Base-by-base conservation (phyloP, 2,888 invertebrate genomes). In the Zhuqinia jingwanae region DNA sequence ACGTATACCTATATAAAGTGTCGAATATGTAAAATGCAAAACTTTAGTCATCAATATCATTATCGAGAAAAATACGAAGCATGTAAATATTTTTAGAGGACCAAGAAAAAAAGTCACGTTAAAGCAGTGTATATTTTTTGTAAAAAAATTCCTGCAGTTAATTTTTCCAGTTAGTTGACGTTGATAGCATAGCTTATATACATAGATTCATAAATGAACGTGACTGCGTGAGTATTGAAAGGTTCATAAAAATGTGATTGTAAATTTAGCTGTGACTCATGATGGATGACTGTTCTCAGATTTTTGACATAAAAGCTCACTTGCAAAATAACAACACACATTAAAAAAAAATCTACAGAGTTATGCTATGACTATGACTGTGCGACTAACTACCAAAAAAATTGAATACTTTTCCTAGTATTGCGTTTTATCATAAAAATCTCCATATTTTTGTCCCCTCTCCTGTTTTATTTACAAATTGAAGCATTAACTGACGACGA, bases 261-360 rank as follows among this genome's bases (percentile, higher is more conserved):
- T 25, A 65, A 81, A 70, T 70, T 45, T 56, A 45, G 80, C 68
- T 42, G 45, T 81, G 80, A 68, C 30, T 81, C 70, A 70, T 81
- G 80, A 81, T 81, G 70, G 70, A 81, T 81, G 80, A 56, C 30
- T 53, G 11, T 42, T 68, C 36, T 27, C 42, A 36, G 58, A 22
- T 22, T 53, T 80, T 80, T 65, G 68, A 68, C 68, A 50, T 58
- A 22, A 45, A 56, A 76, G 76, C 42, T 76, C 60, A 65, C 17
- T 78, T 63, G 78, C 47, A 78, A 68, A 68, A 68, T 45, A 68
- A 68, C 45, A 68, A 68, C 45, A 68, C 27, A 45, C 42, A 68
- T 45, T n/a, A n/a, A n/a, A n/a, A n/a, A n/a, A n/a, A n/a, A n/a
- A n/a, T n/a, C n/a, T n/a, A n/a, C n/a, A n/a, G n/a, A n/a, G n/a